Base-by-base conservation (phyloP, 2,797 vertebrate genomes). In the Coccyzus lansbergi region DNA sequence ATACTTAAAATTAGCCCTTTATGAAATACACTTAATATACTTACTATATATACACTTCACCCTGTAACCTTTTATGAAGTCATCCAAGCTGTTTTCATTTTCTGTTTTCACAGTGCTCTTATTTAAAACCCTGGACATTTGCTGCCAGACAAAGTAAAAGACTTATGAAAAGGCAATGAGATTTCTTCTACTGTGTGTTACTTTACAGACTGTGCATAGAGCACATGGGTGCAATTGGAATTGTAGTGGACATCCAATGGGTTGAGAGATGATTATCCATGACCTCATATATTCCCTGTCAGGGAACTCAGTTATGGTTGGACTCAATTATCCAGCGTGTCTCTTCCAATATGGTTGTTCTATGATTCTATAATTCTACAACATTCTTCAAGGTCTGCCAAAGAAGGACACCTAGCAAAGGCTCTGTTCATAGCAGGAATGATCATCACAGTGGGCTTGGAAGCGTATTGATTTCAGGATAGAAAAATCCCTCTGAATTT, bases 71-170 rank as follows among this genome's bases (percentile, higher is more conserved):
- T 29, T 49, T 64, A 56, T 26, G 60, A 83, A 89, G 49, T 68
- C 52, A 77, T 64, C 26, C 82, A 89, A 94, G 68, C 40, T 83
- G 52, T 76, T 94, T 91, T 60, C 17, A 49, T 92, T 84, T 88
- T 93, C 81, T 87, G 7, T 90, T 96, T 95, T 78, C 71, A 87
- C 71, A 87, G 75, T 21, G 34, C 79, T 71, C 58, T 91, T 87
- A 85, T 89, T 85, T 93, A 93, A 92, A 93, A 78, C n/a, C 20
- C 68, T 53, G 79, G 72, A 83, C 82, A 94, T 89, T 79, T 87
- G 78, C 48, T 90, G 60, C 46, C 46, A 65, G 46, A 46, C 19
- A 48, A 77, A 83, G 33, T 28, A 80, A 74, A 79, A 77, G 6
- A 51, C 33, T 62, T 52, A 51, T 28, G 59, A 89, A 91, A 85